phyloP scores from a whole-genome alignment of 2,888 invertebrate genomes.

The Parthenolecanium corni region DNA sequence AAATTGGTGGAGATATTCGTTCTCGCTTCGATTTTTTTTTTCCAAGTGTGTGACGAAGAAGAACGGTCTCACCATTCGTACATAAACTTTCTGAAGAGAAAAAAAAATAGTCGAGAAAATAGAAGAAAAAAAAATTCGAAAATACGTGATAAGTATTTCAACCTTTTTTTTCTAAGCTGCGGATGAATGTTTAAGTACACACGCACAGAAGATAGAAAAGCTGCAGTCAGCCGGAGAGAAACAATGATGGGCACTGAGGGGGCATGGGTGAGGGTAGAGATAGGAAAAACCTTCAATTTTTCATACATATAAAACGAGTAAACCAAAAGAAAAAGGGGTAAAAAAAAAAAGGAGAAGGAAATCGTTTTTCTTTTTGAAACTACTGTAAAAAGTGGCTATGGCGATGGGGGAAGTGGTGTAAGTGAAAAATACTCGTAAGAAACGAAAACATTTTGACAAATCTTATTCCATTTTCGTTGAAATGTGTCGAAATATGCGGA shows the following conservation, averaged over 20 bases:
- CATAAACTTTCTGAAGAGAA: neutral
- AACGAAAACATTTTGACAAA: slow-evolving; percentile 29
- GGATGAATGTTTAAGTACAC: slow-evolving; percentile 28
- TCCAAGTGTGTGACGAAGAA: neutral
- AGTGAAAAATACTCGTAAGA: slow-evolving; percentile 11
- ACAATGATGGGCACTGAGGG: too few relatives aligned
- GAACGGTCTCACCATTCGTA: neutral
- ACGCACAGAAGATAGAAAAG: slow-evolving; percentile 5
- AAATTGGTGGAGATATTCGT: slow-evolving; percentile 20
- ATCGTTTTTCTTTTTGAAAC: too few relatives aligned
- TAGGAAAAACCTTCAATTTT: slow-evolving; percentile 10
- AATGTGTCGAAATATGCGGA: neutral
- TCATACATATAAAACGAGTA: slow-evolving; percentile 17
- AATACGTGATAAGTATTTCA: slow-evolving; percentile 26
- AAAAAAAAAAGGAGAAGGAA: neutral
- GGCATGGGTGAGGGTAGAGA: too few relatives aligned
- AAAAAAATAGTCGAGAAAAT: slow-evolving; percentile 1
- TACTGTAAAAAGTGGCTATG: too few relatives aligned
- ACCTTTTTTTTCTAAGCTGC: slow-evolving; percentile 23
- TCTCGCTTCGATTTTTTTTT: slow-evolving; percentile 12
- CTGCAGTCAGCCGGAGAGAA: too few relatives aligned
- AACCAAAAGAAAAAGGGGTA: slow-evolving; percentile 2
- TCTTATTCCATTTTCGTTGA: slow-evolving; percentile 23
- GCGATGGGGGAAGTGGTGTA: neutral
- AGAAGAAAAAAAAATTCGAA: slow-evolving; percentile 1